A percentile compares a stretch with the other conserved stretches of the same genome.
These are phyloP conservation scores for Sebastes glaucus DNA, from an alignment of 2,797 vertebrate species.

Conservation along the genomic window DNA sequence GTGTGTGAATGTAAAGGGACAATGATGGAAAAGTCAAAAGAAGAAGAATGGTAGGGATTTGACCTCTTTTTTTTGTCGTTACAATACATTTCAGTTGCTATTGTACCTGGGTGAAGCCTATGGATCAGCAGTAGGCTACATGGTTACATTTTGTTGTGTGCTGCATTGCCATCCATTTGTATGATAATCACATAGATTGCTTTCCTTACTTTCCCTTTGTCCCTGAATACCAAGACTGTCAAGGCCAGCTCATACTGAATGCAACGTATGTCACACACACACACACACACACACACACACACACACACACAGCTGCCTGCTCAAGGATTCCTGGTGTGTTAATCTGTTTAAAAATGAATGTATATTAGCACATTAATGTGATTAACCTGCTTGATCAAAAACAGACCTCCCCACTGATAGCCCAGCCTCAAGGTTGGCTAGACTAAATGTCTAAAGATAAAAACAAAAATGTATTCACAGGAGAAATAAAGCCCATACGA, in stretches of 20 bases:
- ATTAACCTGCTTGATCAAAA: slow-evolving; percentile 26
- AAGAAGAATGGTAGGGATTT: not conserved
- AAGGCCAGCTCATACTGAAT: slow-evolving; percentile 45
- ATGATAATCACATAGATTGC: slow-evolving; percentile 65
- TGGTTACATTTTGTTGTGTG: slow-evolving; percentile 24
- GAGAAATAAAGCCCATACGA: not conserved
- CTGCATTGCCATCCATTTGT: slow-evolving; percentile 52
- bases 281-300: no score
- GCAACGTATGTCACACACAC: slow-evolving; percentile 14
- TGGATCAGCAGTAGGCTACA: not conserved
- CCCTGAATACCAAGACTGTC: slow-evolving; percentile 48
- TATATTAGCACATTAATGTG: slow-evolving; percentile 27
- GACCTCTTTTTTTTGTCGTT: not conserved
- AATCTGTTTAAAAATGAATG: slow-evolving; percentile 23
- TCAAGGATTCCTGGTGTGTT: slow-evolving; percentile 42
- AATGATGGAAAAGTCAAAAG: not conserved
- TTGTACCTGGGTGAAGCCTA: not conserved
- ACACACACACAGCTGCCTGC: not conserved
- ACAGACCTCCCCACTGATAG: not conserved
- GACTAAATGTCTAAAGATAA: not conserved
- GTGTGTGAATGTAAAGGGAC: not conserved
- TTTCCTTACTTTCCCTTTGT: slow-evolving; percentile 42
- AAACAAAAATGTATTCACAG: not conserved
- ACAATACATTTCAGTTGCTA: not conserved
- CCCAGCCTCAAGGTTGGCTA: not conserved